Evolutionary conservation across 2,797 vertebrate genomes (phyloP), one percentile per base, ranked within the genome.

Genomic region (Argyrosomus regius): DNA sequence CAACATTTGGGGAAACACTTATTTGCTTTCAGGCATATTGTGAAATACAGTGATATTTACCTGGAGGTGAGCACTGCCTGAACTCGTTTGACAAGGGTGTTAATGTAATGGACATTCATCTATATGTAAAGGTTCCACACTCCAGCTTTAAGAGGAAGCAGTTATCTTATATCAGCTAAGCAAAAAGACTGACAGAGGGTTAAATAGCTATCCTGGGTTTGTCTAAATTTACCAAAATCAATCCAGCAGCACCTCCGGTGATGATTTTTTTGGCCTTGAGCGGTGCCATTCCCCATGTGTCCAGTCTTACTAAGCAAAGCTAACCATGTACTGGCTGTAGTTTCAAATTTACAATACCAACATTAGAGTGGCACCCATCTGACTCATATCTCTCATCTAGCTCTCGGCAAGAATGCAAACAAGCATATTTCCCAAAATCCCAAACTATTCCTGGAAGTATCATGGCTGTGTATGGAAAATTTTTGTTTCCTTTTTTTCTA

Each of bases 401-500:
- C 22, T 31, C 54, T 22, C 2, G 0, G 4, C 14, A 69, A 39
- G 8, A 31, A 52, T 26, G 16, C 5, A 9, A 46, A 45, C 20
- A 24, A 73, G 20, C 35, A 18, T 5, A 59, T 63, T 59, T 58
- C 6, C 50, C 26, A 39, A 77, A 75, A 76, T 61, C 18, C 14
- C 9, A 5, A 45, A 16, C 0, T 17, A 39, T 52, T 48, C 13
- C 39, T 72, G 58, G 50, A 17, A 60, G 39, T 3, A 41, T 26
- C n/a, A 66, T 0, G 0, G 17, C 39, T 62, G 35, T 60, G 20
- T 20, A 26, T n/a, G 22, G 31, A 61, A 57, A 16, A 35, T 12
- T 56, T 57, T 45, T 53, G 16, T 28, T 50, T 67, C 57, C 31
- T 77, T 58, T 82, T 78, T 71, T 68, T 74, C 67, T n/a, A 73